Percentiles rank a stretch among this genome's conserved stretches.
These are phyloP conservation scores for Syrista parreyssii DNA, from an alignment of 2,888 invertebrate species.

Conservation along the genomic window DNA sequence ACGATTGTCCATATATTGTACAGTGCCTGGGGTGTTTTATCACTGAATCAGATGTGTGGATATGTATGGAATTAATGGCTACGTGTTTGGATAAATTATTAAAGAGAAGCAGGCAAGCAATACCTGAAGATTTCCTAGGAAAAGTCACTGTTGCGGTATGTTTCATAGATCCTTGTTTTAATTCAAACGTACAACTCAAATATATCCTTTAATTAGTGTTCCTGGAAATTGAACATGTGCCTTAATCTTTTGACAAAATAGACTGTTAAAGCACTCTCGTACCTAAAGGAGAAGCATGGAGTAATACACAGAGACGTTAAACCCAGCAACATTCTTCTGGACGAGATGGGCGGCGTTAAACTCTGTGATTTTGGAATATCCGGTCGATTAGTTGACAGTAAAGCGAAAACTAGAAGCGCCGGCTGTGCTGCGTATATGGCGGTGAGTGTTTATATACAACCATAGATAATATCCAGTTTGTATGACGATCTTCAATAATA, in stretches of 20 bases:
- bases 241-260: slow-evolving; percentile 55
- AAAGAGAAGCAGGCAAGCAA: slow-evolving; percentile 85
- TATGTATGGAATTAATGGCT: slow-evolving; percentile 99
- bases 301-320: slow-evolving; percentile 99
- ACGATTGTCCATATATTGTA: slow-evolving; percentile 97
- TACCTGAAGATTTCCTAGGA: slow-evolving; percentile 95
- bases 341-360: slow-evolving; percentile 95
- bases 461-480: not conserved
- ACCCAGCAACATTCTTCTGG: slow-evolving; percentile 97
- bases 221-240: not conserved
- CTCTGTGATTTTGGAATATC: slow-evolving; percentile 99
- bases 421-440: slow-evolving; percentile 99
- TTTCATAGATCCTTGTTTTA: slow-evolving; percentile 39
- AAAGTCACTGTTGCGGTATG: slow-evolving; percentile 96
- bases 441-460: slow-evolving; percentile 70
- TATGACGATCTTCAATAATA: not conserved
- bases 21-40: slow-evolving; percentile 98
- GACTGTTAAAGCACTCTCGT: slow-evolving; percentile 96
- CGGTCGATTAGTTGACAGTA: slow-evolving; percentile 96
- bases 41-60: slow-evolving; percentile 97
- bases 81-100: slow-evolving; percentile 98
- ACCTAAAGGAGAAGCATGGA: slow-evolving; percentile 96
- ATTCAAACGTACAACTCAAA: too few relatives aligned
- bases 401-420: slow-evolving; percentile 95
- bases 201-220: too few relatives aligned